Evolutionary conservation across 2,797 vertebrate genomes (phyloP).

Genomic region (Squalus acanthias): DNA sequence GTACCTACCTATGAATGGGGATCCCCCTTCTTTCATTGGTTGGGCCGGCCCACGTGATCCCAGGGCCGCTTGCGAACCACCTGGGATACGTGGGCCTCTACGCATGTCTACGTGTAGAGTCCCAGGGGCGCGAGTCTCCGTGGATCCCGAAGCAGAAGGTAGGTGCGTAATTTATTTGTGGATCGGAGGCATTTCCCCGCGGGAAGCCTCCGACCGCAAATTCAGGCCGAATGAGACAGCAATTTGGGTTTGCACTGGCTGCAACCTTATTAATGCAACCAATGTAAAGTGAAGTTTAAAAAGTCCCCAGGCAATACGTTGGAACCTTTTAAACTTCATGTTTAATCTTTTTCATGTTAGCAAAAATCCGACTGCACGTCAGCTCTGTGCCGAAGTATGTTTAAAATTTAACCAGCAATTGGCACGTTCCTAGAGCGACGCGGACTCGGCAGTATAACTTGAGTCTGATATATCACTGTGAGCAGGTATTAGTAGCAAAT

Average conservation of each 20-base stretch:
- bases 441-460: not conserved
- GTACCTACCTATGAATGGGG: too few species aligned
- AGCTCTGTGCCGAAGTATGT: not conserved
- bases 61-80: too few species aligned
- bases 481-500: not conserved
- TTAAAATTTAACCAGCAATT: conserved; percentile 12
- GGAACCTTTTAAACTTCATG: not conserved
- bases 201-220: too few species aligned
- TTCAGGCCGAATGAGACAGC: not conserved
- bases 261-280: not conserved
- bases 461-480: not conserved
- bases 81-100: too few species aligned
- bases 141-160: too few species aligned
- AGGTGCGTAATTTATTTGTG: too few species aligned
- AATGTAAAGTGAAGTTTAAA: not conserved
- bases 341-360: not conserved
- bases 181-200: too few species aligned
- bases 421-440: not conserved
- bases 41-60: too few species aligned
- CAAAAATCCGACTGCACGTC: not conserved
- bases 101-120: too few species aligned
- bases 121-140: too few species aligned
- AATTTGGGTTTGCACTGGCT: not conserved
- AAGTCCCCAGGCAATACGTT: not conserved
- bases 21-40: too few species aligned